These are phyloP conservation scores for Suillia variegata DNA, from an alignment of 2,888 invertebrate genomes.

Conservation along the genomic window DNA sequence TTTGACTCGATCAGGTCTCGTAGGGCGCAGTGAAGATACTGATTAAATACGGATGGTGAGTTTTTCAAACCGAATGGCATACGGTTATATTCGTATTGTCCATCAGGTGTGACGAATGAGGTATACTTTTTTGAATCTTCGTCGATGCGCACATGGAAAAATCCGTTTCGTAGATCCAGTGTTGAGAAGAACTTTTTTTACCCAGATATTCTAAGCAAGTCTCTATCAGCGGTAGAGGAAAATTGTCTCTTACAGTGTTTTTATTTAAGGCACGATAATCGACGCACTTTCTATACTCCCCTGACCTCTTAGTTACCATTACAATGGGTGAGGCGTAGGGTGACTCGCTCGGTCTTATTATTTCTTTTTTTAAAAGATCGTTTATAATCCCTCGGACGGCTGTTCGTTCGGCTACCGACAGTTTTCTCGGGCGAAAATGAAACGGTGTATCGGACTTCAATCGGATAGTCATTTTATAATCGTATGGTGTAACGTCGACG, in stretches of 20 bases:
- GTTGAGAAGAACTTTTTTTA: slow-evolving; percentile 20
- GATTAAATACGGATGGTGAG: slow-evolving; percentile 26
- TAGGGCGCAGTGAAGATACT: slow-evolving; percentile 29
- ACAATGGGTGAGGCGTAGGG: slow-evolving; percentile 10
- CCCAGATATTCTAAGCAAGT: slow-evolving; percentile 18
- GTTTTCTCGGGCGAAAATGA: slow-evolving; percentile 11
- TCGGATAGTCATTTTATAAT: slow-evolving; percentile 11
- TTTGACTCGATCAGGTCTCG: slow-evolving; percentile 22
- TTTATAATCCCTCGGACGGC: slow-evolving; percentile 10
- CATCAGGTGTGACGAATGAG: slow-evolving; percentile 12
- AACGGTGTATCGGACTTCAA: slow-evolving; percentile 12
- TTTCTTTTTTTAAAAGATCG: slow-evolving; percentile 11
- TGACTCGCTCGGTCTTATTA: slow-evolving; percentile 10
- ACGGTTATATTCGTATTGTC: slow-evolving; percentile 11
- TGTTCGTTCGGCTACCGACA: slow-evolving; percentile 12
- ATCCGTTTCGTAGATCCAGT: slow-evolving; percentile 22
- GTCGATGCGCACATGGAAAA: slow-evolving; percentile 17
- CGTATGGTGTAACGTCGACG: too few species aligned
- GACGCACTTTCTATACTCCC: slow-evolving; percentile 15
- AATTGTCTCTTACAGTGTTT: slow-evolving; percentile 13
- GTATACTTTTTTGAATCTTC: slow-evolving; percentile 24
- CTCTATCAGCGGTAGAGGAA: slow-evolving; percentile 16
- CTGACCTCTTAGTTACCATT: slow-evolving; percentile 15
- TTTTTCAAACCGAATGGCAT: slow-evolving; percentile 33
- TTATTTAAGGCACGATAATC: slow-evolving; percentile 14